Conservation (phyloP, 1,140 invertebrate genomes). For the Caenorhabditis remanei region DNA sequence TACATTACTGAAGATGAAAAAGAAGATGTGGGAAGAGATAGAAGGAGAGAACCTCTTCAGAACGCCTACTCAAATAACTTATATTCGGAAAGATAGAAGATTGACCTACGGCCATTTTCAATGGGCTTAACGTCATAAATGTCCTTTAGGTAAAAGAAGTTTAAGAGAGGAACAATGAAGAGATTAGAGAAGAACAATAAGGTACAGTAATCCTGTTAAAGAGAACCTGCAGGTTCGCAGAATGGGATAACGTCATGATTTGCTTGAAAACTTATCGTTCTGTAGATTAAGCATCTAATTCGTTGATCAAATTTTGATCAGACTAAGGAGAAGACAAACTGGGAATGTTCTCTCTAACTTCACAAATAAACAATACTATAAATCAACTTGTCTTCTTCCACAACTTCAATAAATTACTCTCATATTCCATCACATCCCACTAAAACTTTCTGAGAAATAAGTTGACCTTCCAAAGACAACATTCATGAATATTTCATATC, state of each 20-base stretch:
- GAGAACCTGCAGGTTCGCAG: not conserved
- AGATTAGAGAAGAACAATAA: not conserved
- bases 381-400: not conserved
- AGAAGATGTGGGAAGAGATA: not conserved
- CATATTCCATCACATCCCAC: too few species aligned
- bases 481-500: conserved; percentile 13
- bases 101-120: conserved; percentile 9
- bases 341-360: not conserved
- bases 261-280: too few species aligned
- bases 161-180: not conserved
- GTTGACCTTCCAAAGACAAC: conserved; percentile 31
- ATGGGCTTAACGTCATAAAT: conserved; percentile 16
- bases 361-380: not conserved
- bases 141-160: not conserved
- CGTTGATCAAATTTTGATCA: too few species aligned
- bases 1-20: not conserved
- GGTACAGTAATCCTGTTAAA: not conserved
- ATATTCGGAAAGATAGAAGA: not conserved
- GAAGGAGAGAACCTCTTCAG: conserved; percentile 36
- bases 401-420: not conserved
- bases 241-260: too few species aligned
- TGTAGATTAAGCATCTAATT: too few species aligned
- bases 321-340: too few species aligned
- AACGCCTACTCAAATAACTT: conserved; percentile 12
- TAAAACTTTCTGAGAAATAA: not conserved